phyloP scores from a whole-genome alignment of 2,113 vertebrate species.

The Carollia perspicillata region DNA sequence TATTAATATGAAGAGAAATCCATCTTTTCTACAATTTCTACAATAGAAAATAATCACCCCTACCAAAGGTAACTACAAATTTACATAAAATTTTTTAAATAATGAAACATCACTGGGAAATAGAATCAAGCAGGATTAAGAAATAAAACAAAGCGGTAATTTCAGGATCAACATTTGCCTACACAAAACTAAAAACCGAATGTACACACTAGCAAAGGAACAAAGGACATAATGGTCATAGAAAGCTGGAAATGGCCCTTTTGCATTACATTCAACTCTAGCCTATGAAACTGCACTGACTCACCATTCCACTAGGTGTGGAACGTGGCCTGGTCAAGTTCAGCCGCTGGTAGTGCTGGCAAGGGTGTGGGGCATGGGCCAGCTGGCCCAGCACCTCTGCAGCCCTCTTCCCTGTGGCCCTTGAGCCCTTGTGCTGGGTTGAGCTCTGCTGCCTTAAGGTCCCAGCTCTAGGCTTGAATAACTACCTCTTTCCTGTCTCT shows the following conservation, averaged over 20 bases:
- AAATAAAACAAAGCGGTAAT: not conserved
- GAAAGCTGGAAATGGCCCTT: not conserved
- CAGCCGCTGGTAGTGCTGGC: not conserved
- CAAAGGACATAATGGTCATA: fast-evolving
- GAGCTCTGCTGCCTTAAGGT: fast-evolving
- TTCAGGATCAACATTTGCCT: not conserved
- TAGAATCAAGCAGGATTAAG: not conserved
- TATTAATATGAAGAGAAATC: not conserved
- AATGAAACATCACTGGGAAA: not conserved
- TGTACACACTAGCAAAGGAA: not conserved
- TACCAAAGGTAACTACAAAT: not conserved
- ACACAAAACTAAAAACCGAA: not conserved
- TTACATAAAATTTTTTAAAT: not conserved
- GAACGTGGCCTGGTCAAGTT: not conserved
- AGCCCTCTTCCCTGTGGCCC: fast-evolving
- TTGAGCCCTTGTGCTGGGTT: no score
- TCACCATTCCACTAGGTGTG: not conserved
- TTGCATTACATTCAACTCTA: not conserved
- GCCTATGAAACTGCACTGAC: fast-evolving
- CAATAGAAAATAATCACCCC: not conserved
- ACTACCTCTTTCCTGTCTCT: not conserved
- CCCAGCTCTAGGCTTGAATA: not conserved
- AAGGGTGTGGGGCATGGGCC: not conserved
- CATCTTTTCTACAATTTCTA: not conserved
- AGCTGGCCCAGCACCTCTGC: not conserved